Base-by-base conservation (phyloP, 1,140 invertebrate species). In the Tetraneura akinire region DNA sequence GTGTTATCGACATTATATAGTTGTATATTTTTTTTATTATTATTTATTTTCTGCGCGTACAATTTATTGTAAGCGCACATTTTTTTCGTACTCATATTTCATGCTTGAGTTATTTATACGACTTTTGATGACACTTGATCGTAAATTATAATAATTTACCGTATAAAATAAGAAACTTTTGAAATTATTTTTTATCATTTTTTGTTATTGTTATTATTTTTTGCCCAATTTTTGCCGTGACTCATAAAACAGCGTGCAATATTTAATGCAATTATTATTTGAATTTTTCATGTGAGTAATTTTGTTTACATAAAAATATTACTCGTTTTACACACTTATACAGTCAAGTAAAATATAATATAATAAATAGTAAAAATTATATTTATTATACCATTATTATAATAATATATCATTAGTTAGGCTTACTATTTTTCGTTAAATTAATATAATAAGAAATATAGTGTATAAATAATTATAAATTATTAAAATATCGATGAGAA, bases 251-350 rank as follows among this genome's bases (percentile, higher is more conserved):
- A 68, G 18, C 13, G 42, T 8, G 21, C 42, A 26, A 47, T n/a
- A n/a, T 68, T 68, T 68, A 68, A 68, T 68, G 37, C 42, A 47
- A 68, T 68, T 68, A 68, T 68, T 47, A 47, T 37, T 37, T 37
- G 32, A 37, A 37, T 37, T 37, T 68, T 68, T 47, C 66, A 47
- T 68, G 45, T 29, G 66, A 45, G 66, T 45, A 68, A 68, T 68
- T 68, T 68, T 45, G 13, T 68, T 3, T 9, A 26, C 47, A 26
- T 9, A 26, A 26, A 68, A 68, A 68, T 68, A 68, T 68, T 68
- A 68, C 42, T 68, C 14, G 21, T 21, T 21, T 23, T 47, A n/a
- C n/a, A n/a, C n/a, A n/a, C n/a, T n/a, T n/a, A n/a, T n/a, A n/a
- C n/a, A n/a, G n/a, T n/a, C n/a, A n/a, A n/a, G n/a, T n/a, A n/a